Conservation (phyloP, 2,888 invertebrate genomes). For the Tromatobia lineatoria region DNA sequence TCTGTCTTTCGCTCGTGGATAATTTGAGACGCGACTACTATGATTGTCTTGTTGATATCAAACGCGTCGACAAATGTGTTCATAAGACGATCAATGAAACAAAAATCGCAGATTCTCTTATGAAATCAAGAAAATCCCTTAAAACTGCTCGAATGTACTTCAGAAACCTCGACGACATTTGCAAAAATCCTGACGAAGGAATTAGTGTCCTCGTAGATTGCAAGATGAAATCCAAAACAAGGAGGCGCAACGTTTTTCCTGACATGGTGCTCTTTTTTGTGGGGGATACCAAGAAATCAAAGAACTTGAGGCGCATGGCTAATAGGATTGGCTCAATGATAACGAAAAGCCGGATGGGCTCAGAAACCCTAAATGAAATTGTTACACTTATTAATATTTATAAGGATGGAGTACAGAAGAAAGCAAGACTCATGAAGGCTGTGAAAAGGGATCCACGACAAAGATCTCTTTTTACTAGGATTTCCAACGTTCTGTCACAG, state of each 20-base stretch:
- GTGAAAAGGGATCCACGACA: not conserved
- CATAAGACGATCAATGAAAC: not conserved
- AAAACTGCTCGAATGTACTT: slow-evolving; percentile 59
- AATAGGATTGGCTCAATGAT: slow-evolving; percentile 65
- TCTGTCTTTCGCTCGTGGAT: slow-evolving; percentile 66
- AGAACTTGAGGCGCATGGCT: slow-evolving; percentile 39
- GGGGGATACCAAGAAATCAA: slow-evolving; percentile 49
- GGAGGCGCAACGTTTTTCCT: slow-evolving; percentile 36
- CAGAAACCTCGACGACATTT: slow-evolving; percentile 64
- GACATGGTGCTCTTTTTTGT: slow-evolving; percentile 45
- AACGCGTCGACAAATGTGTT: slow-evolving; percentile 64
- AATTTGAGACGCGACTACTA: slow-evolving; percentile 28
- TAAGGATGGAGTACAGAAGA: slow-evolving; percentile 61
- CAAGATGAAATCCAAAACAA: slow-evolving; percentile 13
- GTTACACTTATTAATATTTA: slow-evolving; percentile 67
- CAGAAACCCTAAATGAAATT: slow-evolving; percentile 63
- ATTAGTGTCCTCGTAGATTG: slow-evolving; percentile 56
- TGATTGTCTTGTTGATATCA: slow-evolving; percentile 70
- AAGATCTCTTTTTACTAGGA: slow-evolving; percentile 48
- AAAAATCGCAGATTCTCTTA: not conserved
- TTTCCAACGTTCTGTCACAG: slow-evolving; percentile 59
- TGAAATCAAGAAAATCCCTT: slow-evolving; percentile 22
- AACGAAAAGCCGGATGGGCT: slow-evolving; percentile 59
- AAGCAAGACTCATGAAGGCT: slow-evolving; percentile 38
- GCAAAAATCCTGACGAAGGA: slow-evolving; percentile 28